These are phyloP conservation scores for Fregata magnificens DNA, from an alignment of 2,113 vertebrate genomes.

Conservation along the genomic window DNA sequence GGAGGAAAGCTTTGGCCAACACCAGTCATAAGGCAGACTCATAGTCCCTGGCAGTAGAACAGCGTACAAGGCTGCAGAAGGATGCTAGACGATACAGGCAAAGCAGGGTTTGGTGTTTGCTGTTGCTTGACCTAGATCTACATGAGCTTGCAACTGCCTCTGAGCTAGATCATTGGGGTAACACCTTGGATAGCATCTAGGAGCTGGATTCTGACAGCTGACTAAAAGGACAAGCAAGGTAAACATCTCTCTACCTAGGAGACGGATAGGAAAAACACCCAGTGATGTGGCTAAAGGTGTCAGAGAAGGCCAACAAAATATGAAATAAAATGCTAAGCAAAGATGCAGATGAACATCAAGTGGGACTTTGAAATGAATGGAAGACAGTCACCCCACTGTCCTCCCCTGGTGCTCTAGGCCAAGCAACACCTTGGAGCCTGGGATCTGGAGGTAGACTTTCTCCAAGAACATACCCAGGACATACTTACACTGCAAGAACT, in stretches of 20 bases:
- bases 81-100: not conserved
- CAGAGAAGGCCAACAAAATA: not conserved
- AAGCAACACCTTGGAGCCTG: not conserved
- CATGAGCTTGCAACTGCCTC: not conserved
- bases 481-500: not conserved
- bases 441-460: not conserved
- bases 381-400: not conserved
- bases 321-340: not conserved
- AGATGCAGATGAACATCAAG: not conserved
- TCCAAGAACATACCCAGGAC: not conserved
- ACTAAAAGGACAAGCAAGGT: not conserved
- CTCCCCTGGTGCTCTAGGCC: not conserved
- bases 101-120: not conserved
- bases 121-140: not conserved
- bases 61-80: not conserved
- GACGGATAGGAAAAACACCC: not conserved
- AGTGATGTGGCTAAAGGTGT: not conserved
- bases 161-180: not conserved
- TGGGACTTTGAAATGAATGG: not conserved
- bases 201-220: not conserved
- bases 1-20: not conserved
- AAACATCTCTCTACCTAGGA: not conserved
- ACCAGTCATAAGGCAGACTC: not conserved
- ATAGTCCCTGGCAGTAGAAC: not conserved
- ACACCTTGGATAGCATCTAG: not conserved